Evolutionary conservation across 2,888 invertebrate species (phyloP), one percentile per base, ranked within the genome.

Genomic region (Molorchus minor): DNA sequence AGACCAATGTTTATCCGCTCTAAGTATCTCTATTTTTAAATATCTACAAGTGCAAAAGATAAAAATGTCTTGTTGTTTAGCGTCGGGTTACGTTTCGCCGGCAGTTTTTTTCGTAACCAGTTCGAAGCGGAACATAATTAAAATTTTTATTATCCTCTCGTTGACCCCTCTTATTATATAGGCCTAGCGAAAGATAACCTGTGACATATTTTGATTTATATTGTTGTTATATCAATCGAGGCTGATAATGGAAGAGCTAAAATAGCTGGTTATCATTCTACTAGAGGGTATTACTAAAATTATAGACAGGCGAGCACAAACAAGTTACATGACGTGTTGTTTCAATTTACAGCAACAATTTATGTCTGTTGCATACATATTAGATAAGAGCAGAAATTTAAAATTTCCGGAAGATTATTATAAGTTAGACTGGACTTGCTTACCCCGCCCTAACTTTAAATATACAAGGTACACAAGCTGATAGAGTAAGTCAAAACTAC

Each of bases 191-290:
- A n/a, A 41, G 41, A 41, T 41, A 41, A 41, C 15, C 41, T 17
- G 15, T 19, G 41, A 15, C 41, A 17, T 41, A 41, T 41, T 41
- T 41, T 41, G 41, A 41, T 41, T 41, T 41, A 41, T 17, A 19
- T 41, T 41, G 41, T 41, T 17, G 41, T 41, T 41, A n/a, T n/a
- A 19, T 19, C 41, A 41, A 17, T 41, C 16, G 41, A n/a, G n/a
- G n/a, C 41, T 8, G 19, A 7, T 1, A 15, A 38, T 8, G 8
- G 2, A n/a, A 38, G 3, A 15, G 38, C 12, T 8, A 12, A 38
- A 15, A 15, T 38, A 13, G 38, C 15, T 38, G 15, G 8, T 25
- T 25, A 25, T 25, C 25, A 5, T 25, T 8, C 4, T 25, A 25
- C 25, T 25, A 25, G 25, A 25, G 4, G 25, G 4, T n/a, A n/a